Base-by-base conservation (phyloP, 1,140 invertebrate species). In the Medauroidea extradentata region DNA sequence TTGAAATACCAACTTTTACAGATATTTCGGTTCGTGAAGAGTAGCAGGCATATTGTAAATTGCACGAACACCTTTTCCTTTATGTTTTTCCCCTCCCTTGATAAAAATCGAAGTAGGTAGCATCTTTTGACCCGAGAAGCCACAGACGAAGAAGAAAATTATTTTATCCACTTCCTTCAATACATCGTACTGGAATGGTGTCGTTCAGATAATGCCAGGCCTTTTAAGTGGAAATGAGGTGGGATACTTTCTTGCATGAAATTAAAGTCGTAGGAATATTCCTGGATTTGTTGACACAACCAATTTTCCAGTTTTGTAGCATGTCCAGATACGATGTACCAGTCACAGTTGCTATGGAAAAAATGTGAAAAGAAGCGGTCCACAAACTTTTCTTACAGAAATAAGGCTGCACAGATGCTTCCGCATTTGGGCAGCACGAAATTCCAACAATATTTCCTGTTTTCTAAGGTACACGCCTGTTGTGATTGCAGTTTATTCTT, bases 151-250 rank as follows among this genome's bases (percentile, higher is more conserved):
- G 27, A 50, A 52, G 1, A 23, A 21, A 39, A 58, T 58, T 3
- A 25, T 58, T 34, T 34, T 34, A 3, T 29, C 39, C 52, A 18
- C 13, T 34, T 52, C 19, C 42, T 52, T 49, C 25, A 58, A 58
- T 53, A 46, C 57, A 58, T 34, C 57, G 57, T 50, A 21, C 16
- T 58, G 57, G 57, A 55, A 46, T 55, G 9, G 39, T 55, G 53
- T 44, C 18, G 25, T 55, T 55, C n/a, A 55, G 13, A 21, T 24
- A 43, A 44, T 21, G 29, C 19, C 57, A 39, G 14, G 53, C 46
- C 3, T 29, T 14, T 24, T 53, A 29, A n/a, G 34, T 27, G 23
- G 38, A 58, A 58, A 21, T 53, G 49, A 34, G 49, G 57, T 16
- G 57, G 49, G 25, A 49, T 49, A 38, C 57, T 49, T 13, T 58